Conservation (phyloP, 2,113 vertebrate genomes). For the Corapipo altera region DNA sequence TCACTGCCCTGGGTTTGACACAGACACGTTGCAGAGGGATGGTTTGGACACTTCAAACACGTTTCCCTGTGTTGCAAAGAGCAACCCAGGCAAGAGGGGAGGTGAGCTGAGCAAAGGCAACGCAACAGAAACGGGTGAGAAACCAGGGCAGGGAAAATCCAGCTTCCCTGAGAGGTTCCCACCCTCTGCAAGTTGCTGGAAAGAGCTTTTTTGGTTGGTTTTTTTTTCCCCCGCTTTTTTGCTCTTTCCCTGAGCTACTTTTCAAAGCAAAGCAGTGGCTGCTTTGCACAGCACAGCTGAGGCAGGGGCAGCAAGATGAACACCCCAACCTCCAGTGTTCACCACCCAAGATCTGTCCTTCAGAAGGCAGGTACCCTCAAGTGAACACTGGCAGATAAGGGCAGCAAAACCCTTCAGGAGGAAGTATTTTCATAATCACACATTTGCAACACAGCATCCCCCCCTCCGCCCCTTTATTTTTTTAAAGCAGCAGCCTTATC, state of each 20-base stretch:
- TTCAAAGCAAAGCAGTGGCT: not conserved
- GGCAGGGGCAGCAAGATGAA: not conserved
- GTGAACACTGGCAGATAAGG: not conserved
- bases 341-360: not conserved
- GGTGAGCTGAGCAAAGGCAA: not conserved
- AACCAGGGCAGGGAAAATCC: not conserved
- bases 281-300: not conserved
- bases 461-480: no score
- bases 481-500: not conserved
- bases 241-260: not conserved
- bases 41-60: not conserved
- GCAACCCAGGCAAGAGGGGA: not conserved
- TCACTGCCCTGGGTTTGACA: not conserved
- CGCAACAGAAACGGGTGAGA: not conserved
- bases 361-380: not conserved
- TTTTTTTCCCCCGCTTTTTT: not conserved
- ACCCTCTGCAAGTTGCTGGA: not conserved
- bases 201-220: no score
- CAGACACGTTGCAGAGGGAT: not conserved
- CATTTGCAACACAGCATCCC: constrained; percentile 42
- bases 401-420: not conserved
- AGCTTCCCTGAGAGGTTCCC: not conserved
- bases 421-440: constrained; percentile 49
- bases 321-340: fast-evolving
- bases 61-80: not conserved